Evolutionary conservation across 2,888 invertebrate species (phyloP).

Genomic region (Drosophila pegasa): DNA sequence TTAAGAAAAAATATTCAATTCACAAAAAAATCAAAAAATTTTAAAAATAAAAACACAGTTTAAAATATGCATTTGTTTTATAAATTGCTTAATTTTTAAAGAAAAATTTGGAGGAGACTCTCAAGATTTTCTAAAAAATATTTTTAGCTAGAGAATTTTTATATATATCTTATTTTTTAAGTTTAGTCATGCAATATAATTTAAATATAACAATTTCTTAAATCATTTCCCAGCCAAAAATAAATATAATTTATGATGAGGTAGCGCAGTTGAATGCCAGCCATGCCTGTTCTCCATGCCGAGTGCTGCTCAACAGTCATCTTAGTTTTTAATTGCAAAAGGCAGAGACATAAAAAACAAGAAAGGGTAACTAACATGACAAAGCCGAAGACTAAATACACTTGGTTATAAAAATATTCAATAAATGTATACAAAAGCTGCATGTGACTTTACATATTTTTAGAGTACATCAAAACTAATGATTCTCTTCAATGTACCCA

Average conservation of each 20-base stretch:
- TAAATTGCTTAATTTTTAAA: no score
- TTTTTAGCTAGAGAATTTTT: no score
- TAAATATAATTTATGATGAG: not conserved
- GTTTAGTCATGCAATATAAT: no score
- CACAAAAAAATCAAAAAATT: no score
- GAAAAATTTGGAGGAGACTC: no score
- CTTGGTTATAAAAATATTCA: not conserved
- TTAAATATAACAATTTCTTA: no score
- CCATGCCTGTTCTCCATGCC: not conserved
- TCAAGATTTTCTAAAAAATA: no score
- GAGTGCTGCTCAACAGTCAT: slow-evolving; percentile 29
- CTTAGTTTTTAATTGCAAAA: slow-evolving; percentile 66
- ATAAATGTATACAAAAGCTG: not conserved
- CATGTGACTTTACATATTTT: not conserved
- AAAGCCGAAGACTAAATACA: not conserved
- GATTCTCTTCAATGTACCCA: not conserved
- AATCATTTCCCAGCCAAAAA: not conserved
- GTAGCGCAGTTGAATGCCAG: slow-evolving; percentile 21
- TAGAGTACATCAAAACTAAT: not conserved
- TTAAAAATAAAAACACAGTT: no score
- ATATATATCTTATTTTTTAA: no score
- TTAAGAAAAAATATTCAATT: no score
- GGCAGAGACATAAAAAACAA: slow-evolving; percentile 40
- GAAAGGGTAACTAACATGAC: slow-evolving; percentile 7
- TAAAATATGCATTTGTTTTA: no score